Evolutionary conservation across 2,888 invertebrate genomes (phyloP), one percentile per base, ranked within the genome.

Genomic region (Aphidoletes aphidimyza): DNA sequence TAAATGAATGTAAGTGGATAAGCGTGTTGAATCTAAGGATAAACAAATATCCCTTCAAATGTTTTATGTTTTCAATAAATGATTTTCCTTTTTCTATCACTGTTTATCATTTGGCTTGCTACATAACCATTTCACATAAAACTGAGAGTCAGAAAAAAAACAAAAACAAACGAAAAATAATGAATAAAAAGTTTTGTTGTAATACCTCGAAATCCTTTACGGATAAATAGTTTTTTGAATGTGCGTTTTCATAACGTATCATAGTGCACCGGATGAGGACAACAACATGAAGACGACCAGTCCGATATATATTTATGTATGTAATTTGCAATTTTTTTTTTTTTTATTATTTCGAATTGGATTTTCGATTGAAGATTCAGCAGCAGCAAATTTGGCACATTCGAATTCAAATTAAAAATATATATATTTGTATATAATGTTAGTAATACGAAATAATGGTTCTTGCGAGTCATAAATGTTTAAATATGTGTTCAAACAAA

Each of bases 161-260:
- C 36, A 26, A 47, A 86, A 86, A 85, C 69, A 84, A 86, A 85
- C 54, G 81, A 86, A 86, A 86, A 85, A 86, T 69, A 86, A 86
- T 86, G 85, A 84, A 85, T 84, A 86, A 86, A 84, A 84, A 81
- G 84, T 85, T 22, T 54, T 85, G 83, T 49, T 84, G 85, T 84
- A 84, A 89, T 90, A 90, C 90, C 90, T 90, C 90, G 89, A 90
- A 90, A 89, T 90, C 90, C 90, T 90, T 89, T 37, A 81, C 84
- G 86, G 87, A 86, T 22, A 83, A 17, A 83, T 54, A 22, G n/a
- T 54, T 3, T 54, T 26, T 54, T 54, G 78, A 85, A 54, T 85
- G 83, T 34, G 54, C 22, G 8, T 19, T 26, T 34, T 39, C 2
- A n/a, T 85, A 85, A 87, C 87, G 87, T 87, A 89, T 89, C 89